Base-by-base conservation (phyloP, 1,140 invertebrate genomes). In the Calliphora vicina region DNA sequence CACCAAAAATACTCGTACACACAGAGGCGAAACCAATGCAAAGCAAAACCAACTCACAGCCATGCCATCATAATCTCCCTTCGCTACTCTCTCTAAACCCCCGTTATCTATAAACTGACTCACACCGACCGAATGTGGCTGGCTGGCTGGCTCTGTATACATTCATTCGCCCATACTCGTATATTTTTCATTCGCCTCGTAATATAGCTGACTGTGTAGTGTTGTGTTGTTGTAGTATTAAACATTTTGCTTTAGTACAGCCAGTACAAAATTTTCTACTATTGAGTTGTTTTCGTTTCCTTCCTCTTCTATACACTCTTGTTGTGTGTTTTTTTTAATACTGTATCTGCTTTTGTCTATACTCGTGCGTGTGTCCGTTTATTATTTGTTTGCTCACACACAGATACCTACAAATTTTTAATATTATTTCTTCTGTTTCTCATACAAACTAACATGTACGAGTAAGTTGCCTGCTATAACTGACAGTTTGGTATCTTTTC, bases 221-320 rank as follows among this genome's bases (percentile, higher is more conserved):
- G n/a, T n/a, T n/a, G n/a, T n/a, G n/a, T n/a, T n/a, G n/a, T n/a
- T n/a, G n/a, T n/a, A n/a, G n/a, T n/a, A n/a, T n/a, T n/a, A n/a
- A n/a, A n/a, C n/a, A n/a, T 12, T 25, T 17, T 78, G 42, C 74
- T 78, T 78, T 78, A 78, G 74, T 78, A 78, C 74, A 78, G 74
- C 74, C 74, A 78, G 61, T 67, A 67, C 61, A 67, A 67, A 67
- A 67, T 67, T 57, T 67, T 67, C 61, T 67, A 67, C 61, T 67
- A 67, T 67, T 67, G 61, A 67, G 20, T 23, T 67, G 10, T 67
- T 67, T 67, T 67, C 61, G 9, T 67, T 23, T 67, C 23, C 61
- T 67, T 67, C 50, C 15, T 57, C 15, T 15, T n/a, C 61, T 25
- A 5, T 20, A 6, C 35, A 35, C 35, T 35, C 35, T 35, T 1